These are phyloP conservation scores for Carabus problematicus DNA, from an alignment of 2,888 invertebrate species.

Conservation along the genomic window DNA sequence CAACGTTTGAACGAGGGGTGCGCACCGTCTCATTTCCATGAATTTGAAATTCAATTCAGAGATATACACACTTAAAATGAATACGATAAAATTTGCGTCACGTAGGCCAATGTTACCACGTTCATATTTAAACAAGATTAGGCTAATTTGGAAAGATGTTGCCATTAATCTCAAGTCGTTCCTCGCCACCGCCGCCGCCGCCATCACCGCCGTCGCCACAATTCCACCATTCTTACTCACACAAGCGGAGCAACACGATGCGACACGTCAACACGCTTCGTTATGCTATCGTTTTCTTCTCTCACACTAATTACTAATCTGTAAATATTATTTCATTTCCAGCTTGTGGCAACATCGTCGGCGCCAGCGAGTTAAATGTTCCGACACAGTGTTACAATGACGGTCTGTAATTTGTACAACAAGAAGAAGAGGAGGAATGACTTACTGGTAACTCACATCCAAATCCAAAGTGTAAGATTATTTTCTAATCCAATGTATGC, in stretches of 20 bases:
- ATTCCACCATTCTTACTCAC: neutral
- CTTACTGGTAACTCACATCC: too few species aligned
- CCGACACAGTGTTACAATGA: too few species aligned
- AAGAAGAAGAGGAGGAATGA: too few species aligned
- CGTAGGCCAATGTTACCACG: slow-evolving; percentile 49
- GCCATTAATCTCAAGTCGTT: slow-evolving; percentile 48
- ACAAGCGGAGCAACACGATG: neutral
- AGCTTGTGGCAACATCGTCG: neutral
- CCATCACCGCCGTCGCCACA: neutral
- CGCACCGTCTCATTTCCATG: slow-evolving; percentile 48
- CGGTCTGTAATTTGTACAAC: too few species aligned
- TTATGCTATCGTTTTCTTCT: slow-evolving; percentile 32
- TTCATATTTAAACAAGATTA: slow-evolving; percentile 52
- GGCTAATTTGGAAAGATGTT: slow-evolving; percentile 50
- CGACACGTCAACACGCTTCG: slow-evolving; percentile 22
- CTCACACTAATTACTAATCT: slow-evolving; percentile 40
- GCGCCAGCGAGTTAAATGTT: neutral
- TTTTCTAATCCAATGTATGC: too few species aligned
- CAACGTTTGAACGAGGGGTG: neutral
- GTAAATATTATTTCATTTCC: slow-evolving; percentile 41
- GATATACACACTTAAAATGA: slow-evolving; percentile 50
- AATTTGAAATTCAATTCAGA: slow-evolving; percentile 51
- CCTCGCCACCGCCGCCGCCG: neutral
- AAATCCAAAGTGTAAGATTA: too few species aligned
- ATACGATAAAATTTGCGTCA: slow-evolving; percentile 51